Evolutionary conservation across 1,140 invertebrate genomes (phyloP).

Genomic region (Neotoxoptera formosana): DNA sequence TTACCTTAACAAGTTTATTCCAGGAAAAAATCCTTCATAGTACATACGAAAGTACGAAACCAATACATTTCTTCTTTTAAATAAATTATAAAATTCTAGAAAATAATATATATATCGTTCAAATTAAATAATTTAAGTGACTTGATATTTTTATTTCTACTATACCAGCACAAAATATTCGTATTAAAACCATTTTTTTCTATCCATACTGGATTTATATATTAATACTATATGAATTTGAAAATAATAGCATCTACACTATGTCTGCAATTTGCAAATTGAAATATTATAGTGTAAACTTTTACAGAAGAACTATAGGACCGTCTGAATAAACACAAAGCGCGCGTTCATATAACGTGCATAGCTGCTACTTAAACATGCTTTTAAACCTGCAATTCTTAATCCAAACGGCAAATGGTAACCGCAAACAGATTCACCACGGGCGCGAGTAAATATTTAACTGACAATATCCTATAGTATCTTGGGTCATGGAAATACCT

Average conservation of each 20-base stretch:
- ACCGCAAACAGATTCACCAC: conserved; percentile 44
- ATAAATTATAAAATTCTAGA: too few species aligned
- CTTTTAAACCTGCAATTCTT: conserved; percentile 36
- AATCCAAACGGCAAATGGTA: conserved; percentile 39
- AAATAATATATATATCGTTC: too few species aligned
- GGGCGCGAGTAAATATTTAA: conserved; percentile 39
- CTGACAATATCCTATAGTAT: conserved; percentile 48
- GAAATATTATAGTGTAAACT: conserved; percentile 14
- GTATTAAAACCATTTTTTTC: not conserved
- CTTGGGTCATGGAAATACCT: conserved; percentile 44
- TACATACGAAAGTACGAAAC: too few species aligned
- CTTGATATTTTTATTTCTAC: too few species aligned
- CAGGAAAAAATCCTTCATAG: too few species aligned
- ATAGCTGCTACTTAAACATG: conserved; percentile 32
- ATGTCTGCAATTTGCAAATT: not conserved
- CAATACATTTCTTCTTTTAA: too few species aligned
- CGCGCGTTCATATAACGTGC: not conserved
- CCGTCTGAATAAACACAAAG: conserved; percentile 3
- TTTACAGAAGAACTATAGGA: not conserved
- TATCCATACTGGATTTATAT: not conserved
- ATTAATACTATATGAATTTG: not conserved
- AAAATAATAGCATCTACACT: not conserved
- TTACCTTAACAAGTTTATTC: too few species aligned
- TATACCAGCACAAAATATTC: not conserved
- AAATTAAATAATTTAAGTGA: too few species aligned